A percentile compares a stretch with the other conserved stretches of the same genome.
These are phyloP conservation scores for Indicator maculatus DNA, from an alignment of 2,113 vertebrate species.

Conservation along the genomic window DNA sequence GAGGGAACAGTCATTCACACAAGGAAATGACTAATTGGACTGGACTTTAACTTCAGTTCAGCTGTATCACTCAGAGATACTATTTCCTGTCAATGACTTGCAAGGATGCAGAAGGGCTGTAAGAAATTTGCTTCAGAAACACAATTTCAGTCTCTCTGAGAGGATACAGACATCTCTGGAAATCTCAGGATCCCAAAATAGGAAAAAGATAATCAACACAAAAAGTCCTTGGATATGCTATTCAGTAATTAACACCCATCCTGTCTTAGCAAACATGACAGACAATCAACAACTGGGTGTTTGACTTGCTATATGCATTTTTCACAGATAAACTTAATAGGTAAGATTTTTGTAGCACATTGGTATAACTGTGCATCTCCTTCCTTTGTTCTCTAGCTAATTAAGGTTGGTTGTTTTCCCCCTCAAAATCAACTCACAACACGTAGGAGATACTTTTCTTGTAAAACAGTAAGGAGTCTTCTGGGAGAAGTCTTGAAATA, in stretches of 20 bases:
- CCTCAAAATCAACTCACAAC: rapidly evolving
- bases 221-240: neutral
- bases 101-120: neutral
- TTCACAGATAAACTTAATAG: neutral
- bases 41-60: neutral
- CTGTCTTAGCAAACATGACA: neutral
- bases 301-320: neutral
- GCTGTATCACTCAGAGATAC: neutral
- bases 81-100: neutral
- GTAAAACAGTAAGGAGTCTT: neutral
- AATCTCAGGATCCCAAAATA: neutral
- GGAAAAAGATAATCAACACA: neutral
- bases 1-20: neutral
- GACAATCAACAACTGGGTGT: neutral
- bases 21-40: slow-evolving; percentile 12
- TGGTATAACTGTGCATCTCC: neutral
- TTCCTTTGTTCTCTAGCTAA: neutral
- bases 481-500: neutral
- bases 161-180: neutral
- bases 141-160: neutral
- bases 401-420: neutral
- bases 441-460: neutral
- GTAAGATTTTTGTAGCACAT: neutral
- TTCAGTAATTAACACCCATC: neutral
- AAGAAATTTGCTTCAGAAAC: neutral